Evolutionary conservation across 2,797 vertebrate genomes (phyloP), one percentile per base, ranked within the genome.

Genomic region (Gila robusta): DNA sequence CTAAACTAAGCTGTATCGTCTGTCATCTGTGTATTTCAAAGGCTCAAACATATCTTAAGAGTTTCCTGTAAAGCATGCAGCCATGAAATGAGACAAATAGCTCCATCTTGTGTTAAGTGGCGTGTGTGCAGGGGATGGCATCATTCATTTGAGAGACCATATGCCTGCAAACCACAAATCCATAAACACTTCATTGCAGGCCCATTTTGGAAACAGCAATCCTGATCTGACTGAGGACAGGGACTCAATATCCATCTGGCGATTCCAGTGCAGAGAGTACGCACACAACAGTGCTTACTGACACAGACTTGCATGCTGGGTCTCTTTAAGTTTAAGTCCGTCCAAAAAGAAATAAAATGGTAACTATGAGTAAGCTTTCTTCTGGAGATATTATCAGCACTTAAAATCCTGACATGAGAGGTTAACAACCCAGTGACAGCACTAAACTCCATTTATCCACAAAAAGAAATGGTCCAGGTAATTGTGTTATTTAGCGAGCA

Each of bases 371-470:
- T 81, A 54, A 73, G 70, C 69, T 76, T 54, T 74, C 41, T 67
- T 56, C 11, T 26, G 59, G 52, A 79, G 72, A 84, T 62, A 77
- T 77, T 87, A 85, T 85, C 87, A 77, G 78, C 73, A 84, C 71
- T 87, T 77, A 72, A 67, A 87, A 66, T 82, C 21, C 92, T 92
- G 90, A 90, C 90, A 92, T 87, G 89, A 93, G 87, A 85, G 88
- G 91, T 91, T 91, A 88, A 93, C 93, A 78, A 82, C 85, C 87
- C 41, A 41, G 71, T 49, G 73, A 56, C 37, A 90, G 86, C 73
- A 84, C 69, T 76, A 82, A 85, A 82, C 39, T 59, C 28, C 14
- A 44, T 85, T 82, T 82, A 85, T 89, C 19, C 79, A 70, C 72
- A 64, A 70, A 81, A 84, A 56, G 37, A 85, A 89, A 85, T 85